These are phyloP conservation scores for Penelope pileata DNA, from an alignment of 2,113 vertebrate species.

Conservation along the genomic window DNA sequence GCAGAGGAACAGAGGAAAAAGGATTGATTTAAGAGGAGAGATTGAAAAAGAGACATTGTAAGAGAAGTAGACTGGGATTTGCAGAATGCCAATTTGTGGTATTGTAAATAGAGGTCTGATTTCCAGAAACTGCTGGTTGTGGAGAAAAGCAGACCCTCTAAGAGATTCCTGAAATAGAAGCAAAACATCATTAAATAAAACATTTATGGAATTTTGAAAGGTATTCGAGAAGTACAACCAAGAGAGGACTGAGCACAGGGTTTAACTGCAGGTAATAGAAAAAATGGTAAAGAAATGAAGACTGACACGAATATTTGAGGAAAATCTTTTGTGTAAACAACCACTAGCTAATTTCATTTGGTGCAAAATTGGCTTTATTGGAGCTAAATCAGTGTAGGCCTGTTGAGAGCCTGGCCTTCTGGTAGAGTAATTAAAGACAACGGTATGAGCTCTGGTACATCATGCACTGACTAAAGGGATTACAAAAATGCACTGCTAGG, in stretches of 20 bases:
- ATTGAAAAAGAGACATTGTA: not conserved
- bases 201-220: not conserved
- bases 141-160: not conserved
- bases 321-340: not conserved
- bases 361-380: not conserved
- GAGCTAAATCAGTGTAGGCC: not conserved
- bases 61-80: not conserved
- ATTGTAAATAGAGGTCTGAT: not conserved
- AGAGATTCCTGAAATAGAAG: not conserved
- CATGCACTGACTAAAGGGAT: not conserved
- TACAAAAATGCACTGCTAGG: not conserved
- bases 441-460: not conserved
- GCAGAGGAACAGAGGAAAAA: not conserved
- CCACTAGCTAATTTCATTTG: not conserved
- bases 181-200: not conserved
- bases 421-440: not conserved
- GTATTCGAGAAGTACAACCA: not conserved
- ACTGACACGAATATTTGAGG: not conserved
- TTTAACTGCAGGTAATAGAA: not conserved
- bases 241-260: not conserved
- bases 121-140: not conserved
- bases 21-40: not conserved
- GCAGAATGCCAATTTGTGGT: not conserved
- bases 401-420: not conserved
- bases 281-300: not conserved